Evolutionary conservation across 2,797 vertebrate species (phyloP), one percentile per base, ranked within the genome.

Genomic region (Cephalopachus bancanus): DNA sequence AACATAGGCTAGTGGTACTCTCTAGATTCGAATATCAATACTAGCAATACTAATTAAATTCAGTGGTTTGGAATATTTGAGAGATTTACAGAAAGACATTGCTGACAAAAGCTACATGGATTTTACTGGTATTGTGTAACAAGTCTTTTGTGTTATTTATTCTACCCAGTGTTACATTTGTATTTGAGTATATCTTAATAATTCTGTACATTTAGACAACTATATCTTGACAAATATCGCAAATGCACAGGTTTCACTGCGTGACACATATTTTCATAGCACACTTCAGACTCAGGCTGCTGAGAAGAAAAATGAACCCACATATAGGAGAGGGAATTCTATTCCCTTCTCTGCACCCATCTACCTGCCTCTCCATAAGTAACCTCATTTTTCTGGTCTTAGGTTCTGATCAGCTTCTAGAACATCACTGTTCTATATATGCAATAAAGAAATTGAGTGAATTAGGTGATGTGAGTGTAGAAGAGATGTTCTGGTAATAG

Each of bases 181-280:
- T 79, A n/a, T n/a, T 62, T 79, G 55, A 93, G 83, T 83, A 65
- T 28, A 33, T 86, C n/a, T 88, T 65, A 75, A 37, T 92, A 88
- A 62, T 94, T 91, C 12, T 88, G 19, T 86, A 22, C 14, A 69
- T 76, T 92, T 20, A 94, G 55, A 96, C 44, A 51, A 85, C 81
- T 60, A 10, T 84, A 28, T 67, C 20, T 69, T 60, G 67, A 30
- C 28, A 83, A 59, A 83, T 85, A 69, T 53, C 57, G 78, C 59
- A 89, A 28, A 60, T 37, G 85, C 28, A 51, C 30, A 86, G 12
- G 3, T 33, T 69, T 83, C 17, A 37, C 26, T 12, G 4, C 60
- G 24, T 57, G 53, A 71, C 20, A 30, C 22, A 44, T 87, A 49
- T 37, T 86, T 78, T 78, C 65, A 59, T 20, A 33, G 60, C 19